A percentile compares a stretch with the other conserved stretches of the same genome.
Evolutionary conservation across 1,140 invertebrate genomes (phyloP).

Genomic region (Drosophila lacteicornis): DNA sequence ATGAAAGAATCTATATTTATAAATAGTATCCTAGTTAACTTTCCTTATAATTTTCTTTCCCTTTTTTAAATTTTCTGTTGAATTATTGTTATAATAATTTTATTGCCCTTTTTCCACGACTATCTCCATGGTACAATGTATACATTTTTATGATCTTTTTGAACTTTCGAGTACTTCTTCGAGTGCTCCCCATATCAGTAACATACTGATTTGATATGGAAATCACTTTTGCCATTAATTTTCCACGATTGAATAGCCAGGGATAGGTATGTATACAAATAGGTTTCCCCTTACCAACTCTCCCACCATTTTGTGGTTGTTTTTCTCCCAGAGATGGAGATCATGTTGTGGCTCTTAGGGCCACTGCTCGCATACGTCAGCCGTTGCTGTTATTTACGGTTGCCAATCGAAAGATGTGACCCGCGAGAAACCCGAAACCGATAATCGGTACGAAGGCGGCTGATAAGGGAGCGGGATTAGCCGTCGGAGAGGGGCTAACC

Average conservation of each 20-base stretch:
- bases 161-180: constrained; percentile 15
- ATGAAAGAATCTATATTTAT: no score
- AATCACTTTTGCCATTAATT: constrained; percentile 20
- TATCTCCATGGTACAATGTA: constrained; percentile 12
- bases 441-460: constrained; percentile 46
- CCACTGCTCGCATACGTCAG: constrained; percentile 31
- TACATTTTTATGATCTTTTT: constrained; percentile 16
- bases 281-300: background rate
- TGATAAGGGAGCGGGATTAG: constrained; percentile 64
- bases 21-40: no score
- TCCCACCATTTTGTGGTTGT: constrained; percentile 29
- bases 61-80: no score
- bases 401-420: constrained; percentile 60
- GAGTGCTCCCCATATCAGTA: constrained; percentile 19
- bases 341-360: constrained; percentile 23
- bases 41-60: no score
- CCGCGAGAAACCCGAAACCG: constrained; percentile 64
- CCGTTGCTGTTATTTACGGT: constrained; percentile 31
- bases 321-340: constrained; percentile 25
- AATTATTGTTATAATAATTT: no score
- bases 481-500: constrained; percentile 18
- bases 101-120: no score
- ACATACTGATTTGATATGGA: constrained; percentile 32
- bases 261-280: background rate
- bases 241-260: constrained; percentile 10